Evolutionary conservation across 2,797 vertebrate species (phyloP), one percentile per base, ranked within the genome.

Genomic region (Galago senegalensis): DNA sequence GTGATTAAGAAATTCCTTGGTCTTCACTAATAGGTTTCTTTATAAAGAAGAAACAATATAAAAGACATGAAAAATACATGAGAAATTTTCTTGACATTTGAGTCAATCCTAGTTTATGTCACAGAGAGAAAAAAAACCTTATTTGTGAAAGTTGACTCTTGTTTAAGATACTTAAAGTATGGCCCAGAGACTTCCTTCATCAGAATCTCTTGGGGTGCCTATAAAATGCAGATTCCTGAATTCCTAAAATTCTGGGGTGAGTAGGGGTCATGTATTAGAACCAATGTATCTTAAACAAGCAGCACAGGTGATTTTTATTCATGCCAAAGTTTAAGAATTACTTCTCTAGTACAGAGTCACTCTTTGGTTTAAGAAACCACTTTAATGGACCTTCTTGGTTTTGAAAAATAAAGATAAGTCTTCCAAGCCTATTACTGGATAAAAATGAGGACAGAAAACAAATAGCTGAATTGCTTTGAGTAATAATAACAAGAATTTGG

Each of bases 1-100:
- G 82, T 96, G 91, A 96, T 94, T 95, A 90, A 91, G 73, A 46
- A 89, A 96, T 91, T 93, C 25, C 58, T 93, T 90, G 49, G 69
- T 95, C 63, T 87, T 77, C 70, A 67, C 87, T 93, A 93, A 94
- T 31, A 94, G 80, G 5, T 43, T 84, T 89, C 43, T 92, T 20
- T 84, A 70, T 86, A 85, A 88, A 83, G 81, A 95, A 89, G 7
- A 96, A 96, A 93, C 10, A n/a, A 61, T 80, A 82, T 89, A 87
- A 95, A 94, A 93, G 37, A 69, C 21, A 63, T 89, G 58, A 92
- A 77, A 14, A 34, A 91, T 12, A 95, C 29, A 79, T 23, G 27
- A 93, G n/a, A 2, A 29, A 23, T 91, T 97, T 96, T 81, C 29
- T 77, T 92, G 37, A 93, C n/a, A 86, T 75, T 1, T 76, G 25